Base-by-base conservation (phyloP, 2,113 vertebrate species). In the Vimba vimba region DNA sequence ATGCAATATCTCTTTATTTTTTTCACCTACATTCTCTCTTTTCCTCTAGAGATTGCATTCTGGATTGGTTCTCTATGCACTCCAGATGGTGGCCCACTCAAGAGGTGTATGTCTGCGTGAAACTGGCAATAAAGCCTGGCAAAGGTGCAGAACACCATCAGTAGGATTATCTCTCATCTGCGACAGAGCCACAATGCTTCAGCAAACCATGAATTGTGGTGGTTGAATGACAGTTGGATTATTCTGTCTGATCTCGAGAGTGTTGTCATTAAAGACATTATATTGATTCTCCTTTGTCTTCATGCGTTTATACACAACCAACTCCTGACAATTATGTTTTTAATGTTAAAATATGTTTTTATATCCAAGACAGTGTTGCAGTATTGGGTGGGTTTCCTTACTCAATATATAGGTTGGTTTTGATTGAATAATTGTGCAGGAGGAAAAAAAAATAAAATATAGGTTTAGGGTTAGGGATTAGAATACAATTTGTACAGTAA, bases 121-220 rank as follows among this genome's bases (percentile, higher is more conserved):
- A 47, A 75, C 71, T 75, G 43, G 43, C 71, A 75, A 25, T 47
- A 75, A 47, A 75, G 71, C 13, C 39, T 75, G 71, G 71, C 71
- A 75, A 43, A 75, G 43, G 71, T 25, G 71, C 43, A 75, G 71
- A 13, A 75, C n/a, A 75, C 71, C 71, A 75, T 73, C 39, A 45
- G 39, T 43, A 45, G 21, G 69, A 73, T n/a, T 43, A 73, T 73
- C 9, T 73, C 36, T 73, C 33, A 73, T n/a, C 69, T 73, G 69
- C 45, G 71, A 15, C n/a, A 75, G n/a, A 75, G 21, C 33, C 13
- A 25, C 43, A 25, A 43, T 75, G 71, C 12, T 27, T 50, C n/a
- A 27, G 27, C 3, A 50, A 0, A n/a, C n/a, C 23, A 75, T 27
- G 39, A 47, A n/a, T 43, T 47, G 71, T 47, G 71, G 5, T 25